Evolutionary conservation across 2,888 invertebrate species (phyloP).

Genomic region (Leptinotarsa peninsularis): DNA sequence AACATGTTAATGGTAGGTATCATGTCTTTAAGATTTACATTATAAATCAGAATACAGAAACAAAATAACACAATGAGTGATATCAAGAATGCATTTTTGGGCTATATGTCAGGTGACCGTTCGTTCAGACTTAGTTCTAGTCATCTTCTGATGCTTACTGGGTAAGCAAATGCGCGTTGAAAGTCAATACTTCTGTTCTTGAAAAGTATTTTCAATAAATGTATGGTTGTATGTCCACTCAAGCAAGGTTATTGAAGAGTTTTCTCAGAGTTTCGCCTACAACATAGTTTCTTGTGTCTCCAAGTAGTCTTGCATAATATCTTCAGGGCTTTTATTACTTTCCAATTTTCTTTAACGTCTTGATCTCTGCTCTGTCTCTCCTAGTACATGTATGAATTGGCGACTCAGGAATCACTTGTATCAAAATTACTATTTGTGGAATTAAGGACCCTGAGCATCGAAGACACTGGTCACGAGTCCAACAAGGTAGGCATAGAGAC

Average conservation of each 20-base stretch:
- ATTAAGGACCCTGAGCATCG: conserved; percentile 29
- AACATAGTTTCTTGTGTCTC: not conserved
- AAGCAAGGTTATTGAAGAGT: not conserved
- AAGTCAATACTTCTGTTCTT: no score
- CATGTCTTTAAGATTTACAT: no score
- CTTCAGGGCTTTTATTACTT: conserved; percentile 15
- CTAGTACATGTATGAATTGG: conserved; percentile 22
- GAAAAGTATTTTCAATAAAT: no score
- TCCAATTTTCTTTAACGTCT: conserved; percentile 24
- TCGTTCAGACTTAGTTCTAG: no score
- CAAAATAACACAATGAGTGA: no score
- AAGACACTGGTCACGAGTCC: conserved; percentile 38
- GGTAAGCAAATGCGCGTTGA: no score
- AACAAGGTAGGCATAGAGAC: conserved; percentile 33
- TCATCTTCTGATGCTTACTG: no score
- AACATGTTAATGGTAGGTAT: no score
- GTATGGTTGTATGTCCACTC: no score
- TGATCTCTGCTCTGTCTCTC: conserved; percentile 10
- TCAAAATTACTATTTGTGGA: conserved; percentile 26
- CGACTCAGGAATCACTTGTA: conserved; percentile 31
- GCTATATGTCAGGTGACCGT: no score
- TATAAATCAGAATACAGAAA: no score
- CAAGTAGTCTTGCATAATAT: conserved; percentile 24
- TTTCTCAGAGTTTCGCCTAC: not conserved
- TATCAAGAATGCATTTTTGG: no score